Evolutionary conservation across 2,888 invertebrate species (phyloP).

Genomic region (Saturnia pavonia): DNA sequence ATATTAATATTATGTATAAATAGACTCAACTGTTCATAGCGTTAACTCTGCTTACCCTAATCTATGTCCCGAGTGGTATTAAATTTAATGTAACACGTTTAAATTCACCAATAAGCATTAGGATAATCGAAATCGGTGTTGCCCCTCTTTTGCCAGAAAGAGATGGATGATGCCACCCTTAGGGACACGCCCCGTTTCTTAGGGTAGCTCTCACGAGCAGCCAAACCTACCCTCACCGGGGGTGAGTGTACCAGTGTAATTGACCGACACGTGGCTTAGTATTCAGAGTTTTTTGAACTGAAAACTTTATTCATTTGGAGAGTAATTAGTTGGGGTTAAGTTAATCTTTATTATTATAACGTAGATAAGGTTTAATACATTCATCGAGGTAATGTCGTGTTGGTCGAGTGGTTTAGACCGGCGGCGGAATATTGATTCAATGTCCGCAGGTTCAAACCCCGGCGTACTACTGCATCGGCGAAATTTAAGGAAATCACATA

Average conservation of each 20-base stretch:
- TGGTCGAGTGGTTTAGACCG: no score
- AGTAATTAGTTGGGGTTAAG: neutral
- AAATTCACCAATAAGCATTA: slow-evolving; percentile 1
- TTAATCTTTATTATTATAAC: neutral
- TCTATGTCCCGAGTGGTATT: neutral
- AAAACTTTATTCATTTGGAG: neutral
- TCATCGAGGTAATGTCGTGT: no score
- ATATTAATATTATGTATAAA: no score
- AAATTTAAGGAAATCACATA: no score
- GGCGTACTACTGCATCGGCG: no score
- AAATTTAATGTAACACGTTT: neutral
- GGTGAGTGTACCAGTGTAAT: slow-evolving; percentile 42
- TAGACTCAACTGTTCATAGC: neutral
- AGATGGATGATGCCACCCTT: slow-evolving; percentile 54
- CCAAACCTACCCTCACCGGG: slow-evolving; percentile 32
- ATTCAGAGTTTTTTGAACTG: neutral
- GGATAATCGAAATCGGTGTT: neutral
- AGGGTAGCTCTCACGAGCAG: slow-evolving; percentile 24
- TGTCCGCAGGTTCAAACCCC: no score
- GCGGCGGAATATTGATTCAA: no score
- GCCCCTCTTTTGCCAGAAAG: slow-evolving; percentile 33
- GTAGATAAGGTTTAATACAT: neutral
- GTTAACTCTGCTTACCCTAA: neutral
- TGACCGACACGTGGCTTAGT: neutral
- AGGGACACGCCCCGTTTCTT: slow-evolving; percentile 65